Evolutionary conservation across 1,140 invertebrate species (phyloP).

Genomic region (Pristionchus pacificus): DNA sequence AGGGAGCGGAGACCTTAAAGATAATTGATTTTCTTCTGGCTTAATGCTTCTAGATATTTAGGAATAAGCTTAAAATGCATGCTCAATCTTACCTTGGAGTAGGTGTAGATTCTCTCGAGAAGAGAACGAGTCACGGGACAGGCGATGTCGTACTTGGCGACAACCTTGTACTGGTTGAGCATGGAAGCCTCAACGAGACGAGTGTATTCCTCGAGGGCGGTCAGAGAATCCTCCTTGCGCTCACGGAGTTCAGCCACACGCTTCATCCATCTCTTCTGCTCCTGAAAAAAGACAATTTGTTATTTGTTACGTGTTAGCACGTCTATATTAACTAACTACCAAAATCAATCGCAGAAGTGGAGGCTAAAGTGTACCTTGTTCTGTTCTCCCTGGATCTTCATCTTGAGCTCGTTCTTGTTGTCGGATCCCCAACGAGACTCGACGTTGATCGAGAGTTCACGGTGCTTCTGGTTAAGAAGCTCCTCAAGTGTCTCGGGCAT

Average conservation of each 20-base stretch:
- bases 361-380: too few species aligned
- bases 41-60: too few species aligned
- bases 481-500: slow-evolving; percentile 10
- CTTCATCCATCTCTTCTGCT: slow-evolving; percentile 24
- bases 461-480: slow-evolving; percentile 16
- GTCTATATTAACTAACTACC: too few species aligned
- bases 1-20: slow-evolving; percentile 31
- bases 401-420: slow-evolving; percentile 16
- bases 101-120: slow-evolving; percentile 31
- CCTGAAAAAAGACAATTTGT: too few species aligned
- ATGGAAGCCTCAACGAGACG: slow-evolving; percentile 13
- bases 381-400: slow-evolving; percentile 31
- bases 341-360: too few species aligned
- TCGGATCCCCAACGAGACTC: slow-evolving; percentile 16
- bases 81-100: slow-evolving; percentile 26
- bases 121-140: slow-evolving; percentile 7
- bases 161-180: slow-evolving; percentile 32
- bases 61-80: slow-evolving; percentile 19
- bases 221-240: too few species aligned
- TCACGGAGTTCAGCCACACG: too few species aligned
- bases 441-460: slow-evolving; percentile 12
- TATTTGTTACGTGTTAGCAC: too few species aligned
- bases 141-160: slow-evolving; percentile 23
- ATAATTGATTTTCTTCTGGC: too few species aligned
- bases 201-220: slow-evolving; percentile 6